Conservation (phyloP, 2,797 vertebrate genomes). For the Atherinosoma microstoma region DNA sequence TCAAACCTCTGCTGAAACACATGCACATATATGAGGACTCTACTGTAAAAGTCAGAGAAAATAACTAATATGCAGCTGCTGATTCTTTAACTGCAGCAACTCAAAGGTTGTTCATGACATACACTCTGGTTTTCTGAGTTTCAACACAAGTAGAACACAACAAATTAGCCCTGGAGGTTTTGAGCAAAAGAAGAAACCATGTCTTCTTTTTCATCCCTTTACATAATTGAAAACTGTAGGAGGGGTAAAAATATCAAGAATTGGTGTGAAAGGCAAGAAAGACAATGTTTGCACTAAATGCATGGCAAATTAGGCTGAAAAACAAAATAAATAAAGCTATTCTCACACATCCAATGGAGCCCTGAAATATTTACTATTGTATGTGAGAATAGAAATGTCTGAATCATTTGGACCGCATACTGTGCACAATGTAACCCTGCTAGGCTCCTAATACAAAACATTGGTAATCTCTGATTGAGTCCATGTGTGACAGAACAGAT, state of each 20-base stretch:
- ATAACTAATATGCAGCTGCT: too few species aligned
- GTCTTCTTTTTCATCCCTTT: background rate
- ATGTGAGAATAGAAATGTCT: background rate
- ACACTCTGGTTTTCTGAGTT: background rate
- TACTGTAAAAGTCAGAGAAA: background rate
- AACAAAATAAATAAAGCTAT: background rate
- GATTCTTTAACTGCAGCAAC: too few species aligned
- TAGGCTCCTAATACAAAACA: background rate
- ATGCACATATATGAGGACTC: constrained; percentile 11
- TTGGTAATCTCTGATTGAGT: background rate
- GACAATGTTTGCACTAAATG: constrained; percentile 1
- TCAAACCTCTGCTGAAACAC: constrained; percentile 19
- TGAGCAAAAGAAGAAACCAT: background rate
- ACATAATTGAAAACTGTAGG: constrained; percentile 20
- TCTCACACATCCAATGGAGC: constrained; percentile 1
- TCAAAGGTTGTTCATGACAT: too few species aligned
- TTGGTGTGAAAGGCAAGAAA: constrained; percentile 4
- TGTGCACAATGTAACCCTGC: background rate
- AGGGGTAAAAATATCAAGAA: constrained; percentile 18
- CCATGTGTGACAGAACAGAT: background rate
- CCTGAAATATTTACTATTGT: constrained; percentile 5
- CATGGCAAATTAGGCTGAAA: background rate
- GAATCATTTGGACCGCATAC: background rate
- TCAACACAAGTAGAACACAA: background rate
- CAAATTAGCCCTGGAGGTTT: constrained; percentile 4